Percentiles rank a stretch among this genome's conserved stretches.
phyloP scores from a whole-genome alignment of 2,797 vertebrate genomes.

The Remorina albescens region DNA sequence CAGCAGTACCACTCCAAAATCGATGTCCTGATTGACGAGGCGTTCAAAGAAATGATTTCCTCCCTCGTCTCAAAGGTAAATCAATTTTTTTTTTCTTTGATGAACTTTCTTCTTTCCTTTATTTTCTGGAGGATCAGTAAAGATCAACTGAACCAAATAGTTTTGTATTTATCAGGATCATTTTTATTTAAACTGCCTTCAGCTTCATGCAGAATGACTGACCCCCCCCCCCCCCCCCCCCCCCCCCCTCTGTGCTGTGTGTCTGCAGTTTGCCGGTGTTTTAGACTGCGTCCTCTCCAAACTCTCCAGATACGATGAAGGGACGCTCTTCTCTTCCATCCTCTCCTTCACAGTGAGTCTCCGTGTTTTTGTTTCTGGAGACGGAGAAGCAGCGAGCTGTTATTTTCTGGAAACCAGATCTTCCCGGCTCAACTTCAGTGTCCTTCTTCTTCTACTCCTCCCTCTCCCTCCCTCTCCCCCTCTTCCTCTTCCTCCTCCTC shows the following conservation, averaged over 20 bases:
- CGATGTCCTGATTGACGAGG: constrained; percentile 95
- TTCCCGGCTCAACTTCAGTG: constrained; percentile 51
- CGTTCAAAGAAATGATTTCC: constrained; percentile 94
- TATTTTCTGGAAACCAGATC: constrained; percentile 66
- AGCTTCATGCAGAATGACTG: background rate
- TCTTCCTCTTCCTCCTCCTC: constrained; percentile 1
- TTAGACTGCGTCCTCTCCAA: constrained; percentile 94
- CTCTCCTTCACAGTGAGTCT: constrained; percentile 97
- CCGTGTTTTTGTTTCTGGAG: constrained; percentile 37
- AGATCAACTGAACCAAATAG: no score
- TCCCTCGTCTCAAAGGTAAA: constrained; percentile 95
- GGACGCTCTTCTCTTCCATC: constrained; percentile 96
- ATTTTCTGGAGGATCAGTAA: background rate
- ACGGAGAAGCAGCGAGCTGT: constrained; percentile 40
- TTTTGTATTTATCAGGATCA: no score
- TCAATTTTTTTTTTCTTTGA: background rate
- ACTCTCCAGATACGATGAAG: constrained; percentile 96
- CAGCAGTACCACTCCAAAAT: constrained; percentile 99
- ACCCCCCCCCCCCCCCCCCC: constrained; percentile 12
- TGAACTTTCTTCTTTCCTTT: no score
- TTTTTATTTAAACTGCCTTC: no score
- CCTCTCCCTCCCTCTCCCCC: constrained; percentile 34
- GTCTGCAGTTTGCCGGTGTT: constrained; percentile 89
- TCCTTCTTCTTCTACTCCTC: constrained; percentile 48
- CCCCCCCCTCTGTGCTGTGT: background rate